phyloP scores from a whole-genome alignment of 2,888 invertebrate species.

The Nemoura dubitans region DNA sequence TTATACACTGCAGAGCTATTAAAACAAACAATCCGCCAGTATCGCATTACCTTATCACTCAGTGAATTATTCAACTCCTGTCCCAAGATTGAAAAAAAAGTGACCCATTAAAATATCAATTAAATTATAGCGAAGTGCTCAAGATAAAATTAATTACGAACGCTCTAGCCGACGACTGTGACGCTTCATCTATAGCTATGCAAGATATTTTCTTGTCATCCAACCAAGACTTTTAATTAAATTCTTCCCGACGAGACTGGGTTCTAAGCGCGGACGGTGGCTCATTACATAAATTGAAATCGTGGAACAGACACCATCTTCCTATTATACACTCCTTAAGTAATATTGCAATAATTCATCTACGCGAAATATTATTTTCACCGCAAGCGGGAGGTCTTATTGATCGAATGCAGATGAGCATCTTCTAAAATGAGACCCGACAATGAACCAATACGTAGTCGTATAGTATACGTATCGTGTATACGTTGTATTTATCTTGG shows the following conservation, averaged over 20 bases:
- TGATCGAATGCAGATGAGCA: background rate
- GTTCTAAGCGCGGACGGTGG: background rate
- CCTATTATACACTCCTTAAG: background rate
- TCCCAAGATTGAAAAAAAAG: background rate
- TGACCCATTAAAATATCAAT: background rate
- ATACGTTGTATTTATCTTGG: no score
- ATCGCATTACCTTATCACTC: background rate
- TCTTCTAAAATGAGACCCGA: no score
- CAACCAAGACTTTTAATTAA: background rate
- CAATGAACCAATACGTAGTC: no score
- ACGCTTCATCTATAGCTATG: background rate
- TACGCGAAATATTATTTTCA: background rate
- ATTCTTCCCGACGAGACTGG: background rate
- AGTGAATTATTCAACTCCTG: background rate
- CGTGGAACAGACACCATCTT: background rate
- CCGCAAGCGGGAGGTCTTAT: background rate
- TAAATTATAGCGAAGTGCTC: background rate
- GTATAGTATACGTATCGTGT: no score
- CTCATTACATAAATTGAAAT: background rate
- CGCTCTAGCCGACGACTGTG: background rate
- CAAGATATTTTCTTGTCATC: constrained; percentile 1
- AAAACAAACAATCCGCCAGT: background rate
- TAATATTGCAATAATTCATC: background rate
- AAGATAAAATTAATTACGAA: background rate
- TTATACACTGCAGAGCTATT: no score